These are phyloP conservation scores for Saxicola maurus DNA, from an alignment of 2,797 vertebrate species.

Conservation along the genomic window DNA sequence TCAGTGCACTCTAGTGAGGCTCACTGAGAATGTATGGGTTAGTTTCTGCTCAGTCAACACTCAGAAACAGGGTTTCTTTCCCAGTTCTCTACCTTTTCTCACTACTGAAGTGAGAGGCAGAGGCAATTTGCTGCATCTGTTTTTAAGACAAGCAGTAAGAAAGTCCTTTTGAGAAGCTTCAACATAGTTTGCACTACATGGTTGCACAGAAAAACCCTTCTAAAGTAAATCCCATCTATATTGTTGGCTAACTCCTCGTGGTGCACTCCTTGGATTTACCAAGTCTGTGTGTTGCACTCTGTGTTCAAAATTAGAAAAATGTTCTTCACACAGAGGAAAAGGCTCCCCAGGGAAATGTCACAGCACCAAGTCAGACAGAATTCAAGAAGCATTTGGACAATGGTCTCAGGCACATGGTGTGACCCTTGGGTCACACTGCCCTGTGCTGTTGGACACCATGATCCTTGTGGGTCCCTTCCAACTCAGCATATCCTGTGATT, in stretches of 20 bases:
- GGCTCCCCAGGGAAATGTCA: background rate
- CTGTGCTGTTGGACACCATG: background rate
- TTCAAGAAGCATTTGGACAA: background rate
- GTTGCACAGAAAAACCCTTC: background rate
- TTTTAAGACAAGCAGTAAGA: background rate
- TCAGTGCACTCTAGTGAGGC: background rate
- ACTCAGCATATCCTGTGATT: background rate
- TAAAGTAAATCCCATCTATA: background rate
- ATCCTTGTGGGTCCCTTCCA: background rate
- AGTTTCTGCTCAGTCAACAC: background rate
- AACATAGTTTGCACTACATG: accelerated
- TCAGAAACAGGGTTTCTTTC: background rate
- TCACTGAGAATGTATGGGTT: background rate
- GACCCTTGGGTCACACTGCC: background rate
- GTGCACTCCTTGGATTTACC: background rate
- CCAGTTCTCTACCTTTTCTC: background rate
- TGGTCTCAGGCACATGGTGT: background rate
- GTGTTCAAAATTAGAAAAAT: background rate
- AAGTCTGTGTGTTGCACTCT: background rate
- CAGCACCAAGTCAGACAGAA: background rate
- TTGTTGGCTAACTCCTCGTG: background rate
- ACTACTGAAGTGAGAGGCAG: background rate
- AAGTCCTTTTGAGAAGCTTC: background rate
- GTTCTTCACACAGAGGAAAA: background rate
- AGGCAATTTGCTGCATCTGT: background rate